Conservation (phyloP, 2,888 invertebrate genomes). For the Eupithecia abbreviata region DNA sequence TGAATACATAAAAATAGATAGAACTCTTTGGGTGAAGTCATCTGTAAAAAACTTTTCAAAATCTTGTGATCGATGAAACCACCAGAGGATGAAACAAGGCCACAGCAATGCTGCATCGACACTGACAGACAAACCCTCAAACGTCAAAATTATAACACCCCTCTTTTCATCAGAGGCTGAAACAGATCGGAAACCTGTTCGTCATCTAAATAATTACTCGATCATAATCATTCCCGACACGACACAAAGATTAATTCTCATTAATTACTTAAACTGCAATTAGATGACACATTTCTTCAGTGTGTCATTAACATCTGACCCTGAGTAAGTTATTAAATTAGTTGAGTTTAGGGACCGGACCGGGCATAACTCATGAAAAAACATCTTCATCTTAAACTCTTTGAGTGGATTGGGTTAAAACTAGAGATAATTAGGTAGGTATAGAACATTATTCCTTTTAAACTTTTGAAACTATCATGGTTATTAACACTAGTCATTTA, state of each 20-base stretch:
- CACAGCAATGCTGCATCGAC: background rate
- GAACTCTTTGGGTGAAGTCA: background rate
- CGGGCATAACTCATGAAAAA: background rate
- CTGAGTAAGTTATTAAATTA: background rate
- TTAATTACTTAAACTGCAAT: constrained; percentile 19
- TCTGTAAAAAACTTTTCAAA: background rate
- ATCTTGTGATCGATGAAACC: background rate
- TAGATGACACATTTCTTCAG: constrained; percentile 33
- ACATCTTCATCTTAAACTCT: background rate
- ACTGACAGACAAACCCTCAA: background rate
- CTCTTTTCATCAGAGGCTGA: background rate
- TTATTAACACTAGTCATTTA: too few relatives aligned
- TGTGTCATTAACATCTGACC: constrained; percentile 20
- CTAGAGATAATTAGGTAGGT: background rate
- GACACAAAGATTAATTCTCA: constrained; percentile 34
- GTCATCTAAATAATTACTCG: constrained; percentile 4
- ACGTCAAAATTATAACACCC: background rate
- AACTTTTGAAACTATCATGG: too few relatives aligned
- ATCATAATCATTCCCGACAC: constrained; percentile 23
- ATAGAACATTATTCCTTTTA: background rate
- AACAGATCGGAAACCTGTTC: background rate
- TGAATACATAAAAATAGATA: too few relatives aligned
- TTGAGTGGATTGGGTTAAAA: background rate
- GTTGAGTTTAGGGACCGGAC: background rate
- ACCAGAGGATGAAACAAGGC: background rate